These are phyloP conservation scores for Ethmia dodecea DNA, from an alignment of 2,888 invertebrate species.

Conservation along the genomic window DNA sequence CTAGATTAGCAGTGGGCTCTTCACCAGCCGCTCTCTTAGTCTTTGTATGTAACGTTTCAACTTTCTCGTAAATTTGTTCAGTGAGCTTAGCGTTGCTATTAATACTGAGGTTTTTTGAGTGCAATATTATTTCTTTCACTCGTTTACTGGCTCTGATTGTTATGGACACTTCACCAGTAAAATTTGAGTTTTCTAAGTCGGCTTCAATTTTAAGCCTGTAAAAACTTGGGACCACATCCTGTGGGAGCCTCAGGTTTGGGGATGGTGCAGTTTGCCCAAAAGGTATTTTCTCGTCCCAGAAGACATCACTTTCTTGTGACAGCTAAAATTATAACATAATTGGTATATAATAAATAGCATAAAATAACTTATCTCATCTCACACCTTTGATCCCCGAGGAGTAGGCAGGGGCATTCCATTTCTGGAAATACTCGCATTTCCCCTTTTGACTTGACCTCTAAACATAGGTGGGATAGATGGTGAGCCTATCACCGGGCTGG, in stretches of 20 bases:
- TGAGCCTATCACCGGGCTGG: too few relatives aligned
- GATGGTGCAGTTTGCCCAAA: slow-evolving; percentile 46
- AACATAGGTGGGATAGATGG: too few relatives aligned
- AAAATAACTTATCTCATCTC: too few relatives aligned
- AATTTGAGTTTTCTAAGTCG: slow-evolving; percentile 60
- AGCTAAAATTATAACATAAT: slow-evolving; percentile 22
- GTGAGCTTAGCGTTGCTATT: slow-evolving; percentile 51
- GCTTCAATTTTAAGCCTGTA: slow-evolving; percentile 78
- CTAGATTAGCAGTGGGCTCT: background rate
- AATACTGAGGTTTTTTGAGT: slow-evolving; percentile 66
- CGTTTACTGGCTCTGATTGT: slow-evolving; percentile 53
- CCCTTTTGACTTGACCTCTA: too few relatives aligned
- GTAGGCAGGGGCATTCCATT: too few relatives aligned
- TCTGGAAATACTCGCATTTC: too few relatives aligned
- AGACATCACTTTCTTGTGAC: slow-evolving; percentile 41
- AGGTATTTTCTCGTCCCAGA: slow-evolving; percentile 63
- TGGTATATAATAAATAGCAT: too few relatives aligned
- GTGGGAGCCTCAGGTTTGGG: slow-evolving; percentile 60
- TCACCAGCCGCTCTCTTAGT: slow-evolving; percentile 34
- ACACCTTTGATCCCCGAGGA: too few relatives aligned
- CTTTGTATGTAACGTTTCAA: slow-evolving; percentile 38
- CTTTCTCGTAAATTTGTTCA: slow-evolving; percentile 63
- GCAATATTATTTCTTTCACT: slow-evolving; percentile 67
- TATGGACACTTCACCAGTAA: slow-evolving; percentile 65
- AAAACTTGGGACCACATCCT: slow-evolving; percentile 66